These are phyloP conservation scores for Hydrophis major DNA, from an alignment of 2,797 vertebrate species.

Conservation along the genomic window DNA sequence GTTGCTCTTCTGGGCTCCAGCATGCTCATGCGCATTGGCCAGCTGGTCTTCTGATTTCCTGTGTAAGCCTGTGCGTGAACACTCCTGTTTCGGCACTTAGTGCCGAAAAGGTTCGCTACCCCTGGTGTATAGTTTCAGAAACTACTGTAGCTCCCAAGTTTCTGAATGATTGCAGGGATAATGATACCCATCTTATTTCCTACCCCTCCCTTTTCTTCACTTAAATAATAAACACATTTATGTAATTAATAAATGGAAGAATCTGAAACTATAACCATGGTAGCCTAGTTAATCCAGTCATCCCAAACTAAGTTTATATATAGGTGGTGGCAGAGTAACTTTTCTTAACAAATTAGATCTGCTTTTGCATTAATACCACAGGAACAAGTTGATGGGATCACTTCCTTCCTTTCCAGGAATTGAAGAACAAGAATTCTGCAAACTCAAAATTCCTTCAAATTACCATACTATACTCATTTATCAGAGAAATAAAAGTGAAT, in stretches of 20 bases:
- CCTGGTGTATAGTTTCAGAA: not conserved
- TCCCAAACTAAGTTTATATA: not conserved
- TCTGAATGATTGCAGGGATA: not conserved
- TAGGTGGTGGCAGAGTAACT: not conserved
- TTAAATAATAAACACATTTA: not conserved
- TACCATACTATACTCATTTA: not conserved
- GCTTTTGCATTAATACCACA: not conserved
- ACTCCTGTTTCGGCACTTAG: no score
- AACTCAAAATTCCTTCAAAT: not conserved
- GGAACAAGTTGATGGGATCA: not conserved
- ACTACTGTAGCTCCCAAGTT: not conserved
- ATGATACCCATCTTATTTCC: not conserved
- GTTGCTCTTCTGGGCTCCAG: no score
- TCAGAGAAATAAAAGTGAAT: not conserved
- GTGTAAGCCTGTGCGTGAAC: no score
- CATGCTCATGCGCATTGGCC: no score
- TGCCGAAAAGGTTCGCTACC: no score
- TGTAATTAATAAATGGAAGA: not conserved
- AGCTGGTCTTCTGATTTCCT: no score
- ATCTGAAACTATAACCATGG: not conserved
- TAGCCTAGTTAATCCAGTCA: not conserved
- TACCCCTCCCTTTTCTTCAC: not conserved
- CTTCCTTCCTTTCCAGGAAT: not conserved
- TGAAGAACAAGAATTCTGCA: not conserved
- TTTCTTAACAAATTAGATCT: not conserved